Evolutionary conservation across 1,140 invertebrate species (phyloP), one percentile per base, ranked within the genome.

Genomic region (Musca vetustissima): DNA sequence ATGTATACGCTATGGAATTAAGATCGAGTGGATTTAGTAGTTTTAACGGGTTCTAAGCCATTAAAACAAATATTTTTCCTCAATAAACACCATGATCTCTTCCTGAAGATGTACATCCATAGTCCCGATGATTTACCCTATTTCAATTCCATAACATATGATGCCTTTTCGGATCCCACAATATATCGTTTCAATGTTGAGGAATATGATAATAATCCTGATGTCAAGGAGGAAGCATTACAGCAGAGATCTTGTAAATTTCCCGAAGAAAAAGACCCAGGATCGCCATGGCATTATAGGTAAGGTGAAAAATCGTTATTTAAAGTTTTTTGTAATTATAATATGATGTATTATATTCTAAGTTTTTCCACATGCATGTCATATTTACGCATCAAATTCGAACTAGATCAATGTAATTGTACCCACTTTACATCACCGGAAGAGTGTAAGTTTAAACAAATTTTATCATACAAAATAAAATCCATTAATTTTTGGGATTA

Each of bases 21-120:
- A n/a, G n/a, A n/a, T n/a, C n/a, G n/a, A n/a, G n/a, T n/a, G n/a
- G n/a, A n/a, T n/a, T n/a, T n/a, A n/a, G n/a, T n/a, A n/a, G n/a
- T n/a, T n/a, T n/a, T n/a, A n/a, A n/a, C n/a, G n/a, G n/a, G n/a
- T n/a, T n/a, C n/a, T n/a, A n/a, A n/a, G n/a, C n/a, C n/a, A n/a
- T n/a, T n/a, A n/a, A n/a, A n/a, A n/a, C n/a, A n/a, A n/a, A n/a
- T n/a, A n/a, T n/a, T n/a, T n/a, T n/a, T n/a, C n/a, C n/a, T n/a
- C n/a, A n/a, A n/a, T n/a, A n/a, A n/a, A n/a, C n/a, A n/a, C n/a
- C n/a, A n/a, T n/a, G n/a, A n/a, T n/a, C n/a, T n/a, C n/a, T n/a
- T n/a, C n/a, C n/a, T n/a, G n/a, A n/a, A 69, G 68, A 69, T 69
- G 64, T 69, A 69, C 24, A 36, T 69, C 19, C 68, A 69, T 28